Evolutionary conservation across 2,113 vertebrate genomes (phyloP).

Genomic region (Chloebia gouldiae): DNA sequence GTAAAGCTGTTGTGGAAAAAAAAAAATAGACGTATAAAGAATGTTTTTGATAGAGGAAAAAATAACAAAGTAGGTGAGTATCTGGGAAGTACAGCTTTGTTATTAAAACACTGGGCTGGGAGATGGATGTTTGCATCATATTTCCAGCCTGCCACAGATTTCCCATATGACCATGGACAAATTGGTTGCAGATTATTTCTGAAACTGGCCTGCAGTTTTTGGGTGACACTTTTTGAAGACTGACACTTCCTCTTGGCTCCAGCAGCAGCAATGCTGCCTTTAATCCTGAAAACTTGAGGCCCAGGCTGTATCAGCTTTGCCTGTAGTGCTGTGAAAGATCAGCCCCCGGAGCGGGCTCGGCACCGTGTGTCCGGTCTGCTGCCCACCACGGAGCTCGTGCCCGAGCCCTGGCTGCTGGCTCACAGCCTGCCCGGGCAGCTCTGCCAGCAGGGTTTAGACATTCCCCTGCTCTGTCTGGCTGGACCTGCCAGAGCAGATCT

Average conservation of each 20-base stretch:
- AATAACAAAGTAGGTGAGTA: conserved; percentile 15
- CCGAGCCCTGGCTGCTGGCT: background rate
- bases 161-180: background rate
- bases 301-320: background rate
- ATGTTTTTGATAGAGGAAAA: conserved; percentile 30
- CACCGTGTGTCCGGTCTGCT: rapidly evolving
- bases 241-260: background rate
- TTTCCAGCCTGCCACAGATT: conserved; percentile 6
- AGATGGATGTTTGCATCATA: background rate
- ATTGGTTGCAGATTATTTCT: background rate
- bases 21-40: background rate
- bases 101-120: conserved; percentile 16
- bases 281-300: background rate
- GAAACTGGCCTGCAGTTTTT: background rate
- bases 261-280: background rate
- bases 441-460: background rate
- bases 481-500: conserved; percentile 5
- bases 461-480: background rate
- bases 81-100: conserved; percentile 16
- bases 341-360: rapidly evolving
- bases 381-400: background rate
- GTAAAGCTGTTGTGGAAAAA: background rate
- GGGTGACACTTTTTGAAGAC: background rate
- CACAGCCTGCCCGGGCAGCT: background rate
- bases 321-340: background rate